Conservation (phyloP, 2,797 vertebrate genomes). For the Helostoma temminkii region DNA sequence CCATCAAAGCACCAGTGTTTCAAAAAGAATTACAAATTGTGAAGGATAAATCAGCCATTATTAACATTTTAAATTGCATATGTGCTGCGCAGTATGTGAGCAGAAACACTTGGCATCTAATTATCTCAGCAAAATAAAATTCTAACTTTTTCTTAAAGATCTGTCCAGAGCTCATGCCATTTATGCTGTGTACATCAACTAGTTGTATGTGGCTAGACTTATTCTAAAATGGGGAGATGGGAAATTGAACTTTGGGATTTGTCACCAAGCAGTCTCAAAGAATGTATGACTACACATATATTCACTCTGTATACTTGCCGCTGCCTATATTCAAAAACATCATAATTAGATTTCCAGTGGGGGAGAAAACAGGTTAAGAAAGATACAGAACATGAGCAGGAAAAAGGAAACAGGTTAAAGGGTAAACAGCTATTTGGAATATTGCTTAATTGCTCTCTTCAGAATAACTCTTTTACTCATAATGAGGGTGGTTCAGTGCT, state of each 20-base stretch:
- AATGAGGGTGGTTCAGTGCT: no score
- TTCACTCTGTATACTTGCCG: not conserved
- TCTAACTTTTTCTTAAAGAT: no score
- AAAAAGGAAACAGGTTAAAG: no score
- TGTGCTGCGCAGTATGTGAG: no score
- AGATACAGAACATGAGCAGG: no score
- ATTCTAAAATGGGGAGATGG: not conserved
- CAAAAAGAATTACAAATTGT: not conserved
- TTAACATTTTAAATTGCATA: not conserved
- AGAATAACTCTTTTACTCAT: no score
- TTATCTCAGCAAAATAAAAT: not conserved
- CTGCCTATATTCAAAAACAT: slow-evolving; percentile 21
- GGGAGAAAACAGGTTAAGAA: slow-evolving; percentile 21
- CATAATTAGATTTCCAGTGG: slow-evolving; percentile 43
- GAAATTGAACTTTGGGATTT: slow-evolving; percentile 12
- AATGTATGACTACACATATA: not conserved
- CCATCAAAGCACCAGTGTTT: not conserved
- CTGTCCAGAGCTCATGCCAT: no score
- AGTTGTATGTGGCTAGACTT: not conserved
- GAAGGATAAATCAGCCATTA: not conserved
- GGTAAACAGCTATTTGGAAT: no score
- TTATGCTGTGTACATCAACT: not conserved
- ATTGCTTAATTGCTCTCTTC: no score
- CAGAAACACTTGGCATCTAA: no score
- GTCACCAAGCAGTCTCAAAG: slow-evolving; percentile 15